phyloP scores from a whole-genome alignment of 2,113 vertebrate species.

The Atherinomorus stipes region DNA sequence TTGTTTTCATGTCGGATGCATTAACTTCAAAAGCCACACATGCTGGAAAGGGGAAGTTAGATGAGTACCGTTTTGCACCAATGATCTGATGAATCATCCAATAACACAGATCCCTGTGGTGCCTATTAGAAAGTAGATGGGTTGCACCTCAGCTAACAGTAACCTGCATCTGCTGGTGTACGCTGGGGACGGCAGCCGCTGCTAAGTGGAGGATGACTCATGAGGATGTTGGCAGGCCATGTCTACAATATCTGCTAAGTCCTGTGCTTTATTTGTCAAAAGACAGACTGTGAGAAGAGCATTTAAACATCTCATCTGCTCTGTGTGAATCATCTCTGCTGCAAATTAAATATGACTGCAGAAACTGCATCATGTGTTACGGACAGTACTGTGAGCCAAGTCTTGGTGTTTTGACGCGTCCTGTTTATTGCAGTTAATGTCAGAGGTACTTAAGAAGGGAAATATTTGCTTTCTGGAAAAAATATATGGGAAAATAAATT shows the following conservation, averaged over 20 bases:
- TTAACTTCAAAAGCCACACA: constrained; percentile 23
- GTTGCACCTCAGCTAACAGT: constrained; percentile 46
- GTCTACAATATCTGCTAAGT: constrained; percentile 17
- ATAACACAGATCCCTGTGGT: constrained; percentile 56
- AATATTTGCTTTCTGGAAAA: background rate
- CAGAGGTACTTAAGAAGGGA: background rate
- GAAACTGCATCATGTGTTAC: background rate
- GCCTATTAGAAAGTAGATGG: constrained; percentile 47
- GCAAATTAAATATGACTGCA: constrained; percentile 12
- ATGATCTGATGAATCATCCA: constrained; percentile 73
- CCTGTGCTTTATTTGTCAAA: constrained; percentile 17
- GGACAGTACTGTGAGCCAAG: background rate
- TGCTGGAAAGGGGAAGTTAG: constrained; percentile 29
- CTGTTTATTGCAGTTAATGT: background rate
- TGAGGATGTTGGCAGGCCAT: constrained; percentile 5
- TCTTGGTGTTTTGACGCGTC: background rate
- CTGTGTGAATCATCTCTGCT: background rate
- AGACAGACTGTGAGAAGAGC: constrained; percentile 9
- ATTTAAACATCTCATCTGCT: constrained; percentile 7
- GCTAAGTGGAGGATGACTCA: constrained; percentile 37
- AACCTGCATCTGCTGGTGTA: constrained; percentile 25
- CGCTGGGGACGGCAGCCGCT: background rate
- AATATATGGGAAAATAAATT: background rate
- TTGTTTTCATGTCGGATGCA: constrained; percentile 29
- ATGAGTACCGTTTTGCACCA: constrained; percentile 40